phyloP scores from a whole-genome alignment of 64 coral and sea anemone genomes.

The Porites lutea region DNA sequence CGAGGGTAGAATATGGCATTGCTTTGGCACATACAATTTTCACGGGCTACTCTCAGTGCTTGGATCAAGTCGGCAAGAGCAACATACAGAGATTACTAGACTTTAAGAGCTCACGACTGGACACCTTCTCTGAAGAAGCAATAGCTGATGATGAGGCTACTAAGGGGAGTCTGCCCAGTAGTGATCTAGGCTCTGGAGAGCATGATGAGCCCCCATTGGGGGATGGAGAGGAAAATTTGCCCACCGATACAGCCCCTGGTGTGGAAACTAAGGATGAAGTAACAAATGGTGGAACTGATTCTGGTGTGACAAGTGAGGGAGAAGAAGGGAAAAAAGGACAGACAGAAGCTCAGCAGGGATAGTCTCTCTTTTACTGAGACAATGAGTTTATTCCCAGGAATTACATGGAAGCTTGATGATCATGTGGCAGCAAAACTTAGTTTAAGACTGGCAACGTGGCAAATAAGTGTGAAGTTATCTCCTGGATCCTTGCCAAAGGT shows the following conservation, averaged over 20 bases:
- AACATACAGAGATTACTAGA: conserved; percentile 83
- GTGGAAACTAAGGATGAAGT: conserved; percentile 37
- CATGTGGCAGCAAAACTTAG: too few species aligned
- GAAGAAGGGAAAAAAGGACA: conserved; percentile 49
- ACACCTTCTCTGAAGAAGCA: conserved; percentile 81
- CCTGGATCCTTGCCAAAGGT: too few species aligned
- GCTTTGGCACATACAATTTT: conserved; percentile 75
- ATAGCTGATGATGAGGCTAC: conserved; percentile 14
- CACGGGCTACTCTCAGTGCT: conserved; percentile 70
- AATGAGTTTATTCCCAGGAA: not conserved
- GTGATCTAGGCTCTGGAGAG: conserved; percentile 47
- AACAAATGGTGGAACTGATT: conserved; percentile 45
- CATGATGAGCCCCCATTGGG: not conserved
- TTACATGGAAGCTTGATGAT: not conserved
- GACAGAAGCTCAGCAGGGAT: not conserved
- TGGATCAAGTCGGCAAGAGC: conserved; percentile 80
- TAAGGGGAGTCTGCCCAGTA: conserved; percentile 37
- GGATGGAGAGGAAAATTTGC: not conserved
- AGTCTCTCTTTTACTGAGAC: not conserved
- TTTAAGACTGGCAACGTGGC: too few species aligned
- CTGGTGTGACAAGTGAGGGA: conserved; percentile 74
- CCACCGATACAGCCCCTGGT: not conserved
- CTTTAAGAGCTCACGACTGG: conserved; percentile 85
- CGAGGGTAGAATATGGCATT: conserved; percentile 85
- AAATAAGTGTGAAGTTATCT: too few species aligned